Evolutionary conservation across 35 echinoderm and acorn worm species (phyloP).

Genomic region (Apostichopus japonicus): DNA sequence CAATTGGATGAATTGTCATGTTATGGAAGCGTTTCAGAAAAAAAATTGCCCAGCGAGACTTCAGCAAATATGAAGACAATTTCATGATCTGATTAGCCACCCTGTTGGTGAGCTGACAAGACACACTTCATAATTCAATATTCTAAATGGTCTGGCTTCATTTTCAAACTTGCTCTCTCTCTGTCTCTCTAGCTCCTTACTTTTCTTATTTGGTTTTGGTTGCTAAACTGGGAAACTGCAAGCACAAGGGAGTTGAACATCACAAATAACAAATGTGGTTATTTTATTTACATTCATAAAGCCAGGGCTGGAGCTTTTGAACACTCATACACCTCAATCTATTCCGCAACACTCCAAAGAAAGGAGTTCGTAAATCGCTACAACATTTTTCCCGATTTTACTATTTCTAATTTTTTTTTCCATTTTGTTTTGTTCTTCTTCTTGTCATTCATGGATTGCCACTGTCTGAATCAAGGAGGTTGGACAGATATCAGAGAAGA

Average conservation of each 20-base stretch:
- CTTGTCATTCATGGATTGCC: too few species aligned
- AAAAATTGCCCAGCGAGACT: too few species aligned
- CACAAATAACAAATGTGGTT: not conserved
- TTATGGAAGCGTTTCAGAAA: too few species aligned
- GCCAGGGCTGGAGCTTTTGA: slow-evolving; percentile 21
- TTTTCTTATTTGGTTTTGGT: not conserved
- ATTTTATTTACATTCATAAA: slow-evolving; percentile 18
- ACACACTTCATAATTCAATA: not conserved
- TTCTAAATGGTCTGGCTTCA: not conserved
- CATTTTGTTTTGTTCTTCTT: too few species aligned
- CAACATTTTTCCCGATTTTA: not conserved
- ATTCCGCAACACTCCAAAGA: not conserved
- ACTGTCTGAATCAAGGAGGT: too few species aligned
- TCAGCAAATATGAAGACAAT: too few species aligned
- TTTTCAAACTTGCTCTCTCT: not conserved
- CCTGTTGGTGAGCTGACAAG: not conserved
- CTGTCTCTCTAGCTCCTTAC: not conserved
- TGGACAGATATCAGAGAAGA: not conserved
- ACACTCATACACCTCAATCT: slow-evolving; percentile 18
- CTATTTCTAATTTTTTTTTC: not conserved
- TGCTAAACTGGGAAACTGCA: slow-evolving; percentile 22
- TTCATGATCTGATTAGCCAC: too few species aligned
- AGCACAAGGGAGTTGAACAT: not conserved
- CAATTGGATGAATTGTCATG: too few species aligned
- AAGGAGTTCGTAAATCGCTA: slow-evolving; percentile 13